Conservation (phyloP, 2,113 vertebrate species). For the Callocephalon fimbriatum region DNA sequence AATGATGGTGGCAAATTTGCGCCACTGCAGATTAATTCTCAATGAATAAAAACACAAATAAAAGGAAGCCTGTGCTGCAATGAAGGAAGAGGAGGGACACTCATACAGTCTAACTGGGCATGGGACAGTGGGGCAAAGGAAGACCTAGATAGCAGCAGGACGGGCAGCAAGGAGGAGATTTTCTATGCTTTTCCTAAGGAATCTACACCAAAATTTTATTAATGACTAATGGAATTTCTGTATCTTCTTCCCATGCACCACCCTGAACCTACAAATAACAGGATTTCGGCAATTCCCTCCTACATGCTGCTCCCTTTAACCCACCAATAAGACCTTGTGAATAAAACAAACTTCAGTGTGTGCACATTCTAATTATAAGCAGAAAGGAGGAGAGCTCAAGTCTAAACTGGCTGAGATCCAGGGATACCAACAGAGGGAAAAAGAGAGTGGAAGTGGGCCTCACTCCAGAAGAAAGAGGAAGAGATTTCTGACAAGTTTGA, state of each 20-base stretch:
- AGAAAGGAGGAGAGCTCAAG: slow-evolving; percentile 32
- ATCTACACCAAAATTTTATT: background rate
- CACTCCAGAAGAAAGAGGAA: background rate
- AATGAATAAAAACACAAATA: background rate
- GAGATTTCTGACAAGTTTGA: slow-evolving; percentile 33
- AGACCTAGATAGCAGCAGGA: background rate
- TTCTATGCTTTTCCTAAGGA: background rate
- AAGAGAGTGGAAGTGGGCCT: slow-evolving; percentile 20
- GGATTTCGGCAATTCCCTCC: slow-evolving; percentile 42
- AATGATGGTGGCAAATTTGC: fast-evolving
- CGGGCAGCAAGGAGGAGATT: background rate
- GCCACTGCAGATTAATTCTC: background rate
- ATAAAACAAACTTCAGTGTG: slow-evolving; percentile 1
- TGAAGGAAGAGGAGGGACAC: background rate
- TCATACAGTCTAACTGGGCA: background rate
- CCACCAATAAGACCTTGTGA: slow-evolving; percentile 1
- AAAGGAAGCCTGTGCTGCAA: background rate
- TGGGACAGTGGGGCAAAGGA: background rate
- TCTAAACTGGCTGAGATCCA: slow-evolving; percentile 46
- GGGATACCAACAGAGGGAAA: slow-evolving; percentile 1
- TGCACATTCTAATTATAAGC: slow-evolving; percentile 5
- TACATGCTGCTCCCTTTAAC: background rate
- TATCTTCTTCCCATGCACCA: background rate
- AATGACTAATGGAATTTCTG: slow-evolving; percentile 25
- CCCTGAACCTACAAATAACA: slow-evolving; percentile 58